Evolutionary conservation across 2,797 vertebrate genomes (phyloP), one percentile per base, ranked within the genome.

Genomic region (Sebastes nivosus): DNA sequence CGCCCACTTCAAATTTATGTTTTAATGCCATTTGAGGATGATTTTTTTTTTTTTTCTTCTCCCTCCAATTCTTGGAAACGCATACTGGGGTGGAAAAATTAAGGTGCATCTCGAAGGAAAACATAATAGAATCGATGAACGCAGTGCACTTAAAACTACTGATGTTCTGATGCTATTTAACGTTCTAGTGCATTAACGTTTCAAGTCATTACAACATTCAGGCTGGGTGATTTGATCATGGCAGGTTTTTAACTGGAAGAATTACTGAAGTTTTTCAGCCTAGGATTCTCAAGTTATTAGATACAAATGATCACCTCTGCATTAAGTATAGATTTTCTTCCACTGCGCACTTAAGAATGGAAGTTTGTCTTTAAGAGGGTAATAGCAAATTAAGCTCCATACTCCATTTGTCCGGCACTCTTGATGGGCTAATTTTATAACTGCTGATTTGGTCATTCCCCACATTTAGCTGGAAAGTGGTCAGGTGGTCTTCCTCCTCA

Each of bases 301-400:
- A 96, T 96, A 95, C 95, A 96, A 96, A 96, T 95, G 96, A 96
- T 95, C 95, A 96, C 96, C 95, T 95, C 95, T 93, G 94, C 96
- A 96, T 96, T 96, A 96, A 96, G 96, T 96, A 96, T 96, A 95
- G 96, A 96, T 96, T 96, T 96, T 96, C 96, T 94, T 94, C 94
- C 94, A 87, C 93, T 89, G 87, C 90, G 94, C 96, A 96, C 96
- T 96, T 96, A 96, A 96, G 95, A 94, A 93, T 95, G 95, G 95
- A 96, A 96, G 95, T 96, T 96, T 96, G 95, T 96, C 95, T 96
- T 96, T 96, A 96, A 95, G 96, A 95, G 95, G 95, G 95, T 96
- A 96, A 96, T 96, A 95, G 96, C 95, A 96, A 96, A 96, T 96
- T 96, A 96, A 96, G 96, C 95, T 96, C 95, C 94, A 96, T 96